Base-by-base conservation (phyloP, 2,797 vertebrate genomes). In the Hybognathus amarus region DNA sequence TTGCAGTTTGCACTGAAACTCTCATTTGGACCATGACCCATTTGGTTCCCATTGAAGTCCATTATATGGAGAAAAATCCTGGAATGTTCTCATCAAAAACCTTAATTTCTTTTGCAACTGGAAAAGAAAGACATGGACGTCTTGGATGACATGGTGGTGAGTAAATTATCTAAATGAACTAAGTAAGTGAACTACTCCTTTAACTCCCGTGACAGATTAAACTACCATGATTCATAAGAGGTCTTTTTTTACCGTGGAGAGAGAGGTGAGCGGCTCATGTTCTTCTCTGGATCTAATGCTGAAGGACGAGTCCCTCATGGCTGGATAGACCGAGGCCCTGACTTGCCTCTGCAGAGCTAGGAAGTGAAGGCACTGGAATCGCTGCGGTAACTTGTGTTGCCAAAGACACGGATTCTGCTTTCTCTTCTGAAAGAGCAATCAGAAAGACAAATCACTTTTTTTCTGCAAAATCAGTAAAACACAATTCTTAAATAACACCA, bases 261-360 rank as follows among this genome's bases (percentile, higher is more conserved):
- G 91, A 0, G 94, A 91, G 8, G 92, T 27, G 71, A 94, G 90
- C 67, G 80, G 94, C 1, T 96, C 95, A n/a, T 94, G 94, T 83
- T 96, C 95, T 50, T 96, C 95, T 0, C 95, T 93, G 69, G 88
- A 77, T 82, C 90, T 96, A 36, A 86, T 87, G 68, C 11, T 86
- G 61, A 95, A 95, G 33, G 92, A 20, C 13, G 92, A 83, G 56
- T 95, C 94, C 84, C 95, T 91, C 78, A 94, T 96, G 85, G 94
- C 95, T 30, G 97, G 96, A 83, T 95, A 98, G 78, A 97, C 96
- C 0, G 96, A 94, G 0, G 96, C 96, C 96, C 78, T 96, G 97
- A 1, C 96, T 91, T 64, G 93, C 96, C 90, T 99, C 97, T n/a
- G 95, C 92, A 88, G 96, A 90, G 75, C 92, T 90, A 4, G 96